Base-by-base conservation (phyloP, 2,797 vertebrate species). In the Aphelocoma californica region DNA sequence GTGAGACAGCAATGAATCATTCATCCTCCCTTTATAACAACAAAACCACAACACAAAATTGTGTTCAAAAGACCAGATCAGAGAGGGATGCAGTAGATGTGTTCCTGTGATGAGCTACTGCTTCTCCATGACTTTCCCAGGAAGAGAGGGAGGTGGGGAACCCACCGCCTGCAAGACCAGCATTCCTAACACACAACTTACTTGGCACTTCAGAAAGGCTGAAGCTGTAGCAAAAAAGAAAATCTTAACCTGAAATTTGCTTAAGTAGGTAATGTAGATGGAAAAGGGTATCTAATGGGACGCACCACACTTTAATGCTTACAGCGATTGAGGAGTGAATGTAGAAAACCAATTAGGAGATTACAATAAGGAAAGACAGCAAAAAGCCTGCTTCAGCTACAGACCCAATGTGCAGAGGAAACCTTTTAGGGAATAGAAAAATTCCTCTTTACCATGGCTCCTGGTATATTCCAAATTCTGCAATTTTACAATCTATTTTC, bases 1-100 rank as follows among this genome's bases (percentile, higher is more conserved):
- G 83, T 10, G 60, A 91, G 92, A 66, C 9, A 67, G 80, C 77
- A 73, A 92, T 85, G 92, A 95, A 93, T 93, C 84, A 91, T 65
- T 91, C 88, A 74, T 71, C 21, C 38, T 73, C 45, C 60, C 5
- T 0, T 47, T 70, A 20, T 4, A 84, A 42, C 87, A 92, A 80
- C 81, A 62, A 65, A 87, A 64, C 50, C 69, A 82, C 67, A 62
- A 36, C 14, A 62, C 54, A 34, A 31, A 81, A 85, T 53, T 5
- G 23, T 56, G 16, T 40, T 73, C 74, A 57, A 66, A 75, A 69
- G 36, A 74, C n/a, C 42, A 57, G 38, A 57, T 16, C 42, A 12
- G 73, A 86, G 40, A 9, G 10, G 38, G 73, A 58, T 28, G 48
- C 82, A 50, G 36, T 3, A 31, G n/a, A 48, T 15, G 12, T 9